phyloP scores from a whole-genome alignment of 1,140 invertebrate species.

The Theocolax elegans region DNA sequence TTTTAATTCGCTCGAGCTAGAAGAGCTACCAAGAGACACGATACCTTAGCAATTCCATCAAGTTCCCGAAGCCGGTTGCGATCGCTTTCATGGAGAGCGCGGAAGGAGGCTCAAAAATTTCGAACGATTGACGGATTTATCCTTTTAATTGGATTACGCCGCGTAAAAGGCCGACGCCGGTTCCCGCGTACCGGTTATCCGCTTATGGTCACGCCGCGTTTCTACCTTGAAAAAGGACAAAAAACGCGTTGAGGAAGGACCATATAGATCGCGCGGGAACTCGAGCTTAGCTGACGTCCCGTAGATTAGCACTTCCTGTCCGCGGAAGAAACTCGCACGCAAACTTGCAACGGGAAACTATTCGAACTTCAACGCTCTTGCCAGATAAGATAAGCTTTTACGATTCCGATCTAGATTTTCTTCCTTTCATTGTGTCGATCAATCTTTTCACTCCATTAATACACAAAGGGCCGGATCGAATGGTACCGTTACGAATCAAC shows the following conservation, averaged over 20 bases:
- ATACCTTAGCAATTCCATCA: constrained; percentile 10
- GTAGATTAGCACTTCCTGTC: constrained; percentile 25
- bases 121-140: constrained; percentile 17
- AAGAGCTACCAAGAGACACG: not conserved
- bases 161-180: not conserved
- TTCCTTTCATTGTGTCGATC: too few relatives aligned
- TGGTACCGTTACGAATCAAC: too few relatives aligned
- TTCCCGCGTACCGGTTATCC: constrained; percentile 24
- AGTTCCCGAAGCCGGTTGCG: not conserved
- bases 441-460: too few relatives aligned
- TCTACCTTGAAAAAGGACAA: constrained; percentile 1
- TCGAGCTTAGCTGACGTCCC: too few relatives aligned
- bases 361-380: too few relatives aligned
- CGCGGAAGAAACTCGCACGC: too few relatives aligned
- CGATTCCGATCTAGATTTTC: too few relatives aligned
- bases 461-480: too few relatives aligned
- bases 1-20: not conserved
- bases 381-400: constrained; percentile 20
- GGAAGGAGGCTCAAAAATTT: constrained; percentile 1
- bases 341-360: not conserved
- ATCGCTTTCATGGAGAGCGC: constrained; percentile 3
- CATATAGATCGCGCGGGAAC: constrained; percentile 20
- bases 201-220: constrained; percentile 16
- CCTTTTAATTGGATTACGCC: constrained; percentile 33
- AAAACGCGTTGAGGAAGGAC: constrained; percentile 24